Evolutionary conservation across 2,888 invertebrate genomes (phyloP), one percentile per base, ranked within the genome.

Genomic region (Cremastobaeus sp.): DNA sequence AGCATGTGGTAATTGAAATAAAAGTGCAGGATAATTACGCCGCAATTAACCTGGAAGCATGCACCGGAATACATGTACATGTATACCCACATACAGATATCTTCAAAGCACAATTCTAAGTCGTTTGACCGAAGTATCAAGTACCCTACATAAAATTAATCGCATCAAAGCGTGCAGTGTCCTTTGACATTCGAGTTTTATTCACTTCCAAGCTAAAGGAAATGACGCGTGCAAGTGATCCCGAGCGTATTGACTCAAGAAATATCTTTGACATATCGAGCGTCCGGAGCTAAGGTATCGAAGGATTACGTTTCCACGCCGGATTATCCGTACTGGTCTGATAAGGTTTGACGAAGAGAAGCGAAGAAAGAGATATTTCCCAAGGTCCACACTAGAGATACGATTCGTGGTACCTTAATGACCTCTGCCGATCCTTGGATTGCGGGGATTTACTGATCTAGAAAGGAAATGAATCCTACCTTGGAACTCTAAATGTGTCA

Each of bases 401-500:
- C 25, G 25, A 25, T 25, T 8, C 55, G 66, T 55, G 43, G 37
- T 55, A 15, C 48, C 2, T 12, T 52, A 59, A 65, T 72, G 54
- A 59, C 65, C 62, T 62, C 45, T 55, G 52, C 59, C 34, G 48
- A 41, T 50, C 30, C 11, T 18, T 20, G 50, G 71, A 57, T 64
- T 45, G 55, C 37, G 21, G 66, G 55, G 66, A 68, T 73, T 60
- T 62, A 74, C 50, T 41, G 59, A 64, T 35, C 57, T 20, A 20
- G 47, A 57, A 57, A 57, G n/a, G n/a, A 68, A 73, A 68, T 57
- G 62, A 73, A 62, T 25, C 47, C n/a, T 30, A 25, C 32, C 20
- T 21, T 14, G 39, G 59, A 64, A 62, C 45, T 64, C 47, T 55
- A 55, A 66, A 72, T 45, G 54, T 47, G 43, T 50, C 47, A 20